Base-by-base conservation (phyloP, 2,888 invertebrate species). In the Leptinotarsa juncta region DNA sequence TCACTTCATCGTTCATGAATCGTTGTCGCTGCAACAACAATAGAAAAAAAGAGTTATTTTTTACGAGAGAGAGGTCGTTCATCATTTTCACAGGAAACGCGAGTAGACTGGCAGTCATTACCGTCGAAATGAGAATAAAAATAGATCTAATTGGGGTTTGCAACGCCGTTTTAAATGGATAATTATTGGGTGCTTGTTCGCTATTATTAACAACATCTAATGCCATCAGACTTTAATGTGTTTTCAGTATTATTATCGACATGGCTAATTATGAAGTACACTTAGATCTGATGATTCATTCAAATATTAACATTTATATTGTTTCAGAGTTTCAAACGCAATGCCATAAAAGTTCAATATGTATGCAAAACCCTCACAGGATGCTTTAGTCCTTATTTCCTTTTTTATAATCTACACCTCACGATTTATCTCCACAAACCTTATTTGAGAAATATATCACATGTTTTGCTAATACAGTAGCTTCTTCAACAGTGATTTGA, bases 21-120 rank as follows among this genome's bases (percentile, higher is more conserved):
- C n/a, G 55, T 42, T 50, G 49, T 10, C 18, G 32, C 14, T n/a
- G 50, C 50, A 50, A 18, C 50, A 53, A 68, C 55, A 49, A 71
- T 70, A 65, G 53, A 67, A 32, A 60, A 70, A 50, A 15, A 48
- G 51, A 53, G 3, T 4, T 65, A 55, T 60, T 53, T 68, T 66
- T 70, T 70, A 57, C 60, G n/a, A 10, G 32, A 57, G 57, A 70
- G 51, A 70, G 65, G 74, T 74, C 67, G 67, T 74, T 67, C 65
- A 53, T 74, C 74, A 71, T 67, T 70, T 74, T 71, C 67, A 57
- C 70, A 71, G 70, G 70, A 74, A 71, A 68, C 62, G 60, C 62
- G 42, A 53, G 42, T 23, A 66, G 66, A 71, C 65, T 71, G 55
- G 20, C 32, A 26, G 55, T 26, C 32, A 71, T 65, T 65, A 55